A percentile compares a stretch with the other conserved stretches of the same genome.
These are phyloP conservation scores for Bovichtus diacanthus DNA, from an alignment of 2,797 vertebrate species.

Conservation along the genomic window DNA sequence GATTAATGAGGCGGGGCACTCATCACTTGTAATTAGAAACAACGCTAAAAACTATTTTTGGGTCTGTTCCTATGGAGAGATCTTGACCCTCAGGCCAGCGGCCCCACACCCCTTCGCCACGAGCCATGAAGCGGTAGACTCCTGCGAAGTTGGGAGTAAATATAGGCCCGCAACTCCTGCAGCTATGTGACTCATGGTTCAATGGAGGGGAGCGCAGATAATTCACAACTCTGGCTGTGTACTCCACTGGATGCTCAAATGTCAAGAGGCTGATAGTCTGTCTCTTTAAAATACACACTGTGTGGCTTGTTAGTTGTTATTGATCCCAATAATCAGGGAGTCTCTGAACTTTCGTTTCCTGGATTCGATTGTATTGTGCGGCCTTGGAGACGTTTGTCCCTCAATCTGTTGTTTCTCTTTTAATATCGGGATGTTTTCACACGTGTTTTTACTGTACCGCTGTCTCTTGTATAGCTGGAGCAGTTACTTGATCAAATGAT, in stretches of 20 bases:
- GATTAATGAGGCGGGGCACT: conserved; percentile 92
- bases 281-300: conserved; percentile 42
- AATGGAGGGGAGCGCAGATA: conserved; percentile 68
- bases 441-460: too few species aligned
- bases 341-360: conserved; percentile 18
- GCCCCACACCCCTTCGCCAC: conserved; percentile 64
- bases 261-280: conserved; percentile 52
- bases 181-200: conserved; percentile 75
- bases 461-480: background rate
- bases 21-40: conserved; percentile 93
- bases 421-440: background rate
- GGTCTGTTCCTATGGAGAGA: conserved; percentile 88
- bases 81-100: conserved; percentile 81
- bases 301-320: conserved; percentile 48
- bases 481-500: background rate
- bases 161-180: conserved; percentile 79
- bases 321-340: conserved; percentile 31
- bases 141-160: conserved; percentile 81
- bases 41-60: conserved; percentile 89
- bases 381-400: conserved; percentile 10
- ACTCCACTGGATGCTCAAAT: conserved; percentile 60
- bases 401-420: conserved; percentile 23
- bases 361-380: background rate
- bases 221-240: conserved; percentile 64
- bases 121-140: conserved; percentile 66